Base-by-base conservation (phyloP, 1,140 invertebrate species). In the Chymomyza costata region DNA sequence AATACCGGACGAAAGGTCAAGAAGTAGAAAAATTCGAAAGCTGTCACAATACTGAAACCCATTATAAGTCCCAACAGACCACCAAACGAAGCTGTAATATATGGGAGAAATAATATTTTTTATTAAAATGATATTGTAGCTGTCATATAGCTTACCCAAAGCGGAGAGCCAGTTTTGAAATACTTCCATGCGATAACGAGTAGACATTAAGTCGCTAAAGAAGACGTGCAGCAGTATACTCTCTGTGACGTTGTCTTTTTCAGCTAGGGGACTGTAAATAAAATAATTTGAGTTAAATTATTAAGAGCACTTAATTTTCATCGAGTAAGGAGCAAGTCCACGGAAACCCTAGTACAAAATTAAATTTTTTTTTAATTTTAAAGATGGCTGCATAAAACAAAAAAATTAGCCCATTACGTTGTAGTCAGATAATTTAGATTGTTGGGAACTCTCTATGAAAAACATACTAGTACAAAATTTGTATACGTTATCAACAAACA, bases 41-140 rank as follows among this genome's bases (percentile, higher is more conserved):
- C 88, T 0, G 90, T 89, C 45, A 92, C 89, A n/a, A 92, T 86
- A 39, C 90, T 92, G 65, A 92, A 92, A 1, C 91, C 91, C 16
- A 90, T 86, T 73, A 91, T 90, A 14, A 92, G 70, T 13, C 90
- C 89, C 0, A 92, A 65, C 0, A 92, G 82, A 5, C 91, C 91
- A 0, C 91, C 91, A 62, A 91, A 91, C n/a, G 89, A 89, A 61
- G 90, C 91, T 92, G 83, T 68, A 88, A 88, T 47, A 34, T 60
- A 50, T 55, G 69, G 47, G 14, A 35, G 49, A 31, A 37, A 58
- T 2, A 35, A 41, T 19, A 19, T 31, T 11, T 19, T 25, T 13
- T 6, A 31, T 16, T 18, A 14, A 30, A 0, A 2, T 37, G 21
- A 3, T 25, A 3, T 3, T 25, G 3, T 5, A 25, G 21, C 8